Conservation (phyloP, 2,888 invertebrate species). For the Pachliopta kotzebuea region DNA sequence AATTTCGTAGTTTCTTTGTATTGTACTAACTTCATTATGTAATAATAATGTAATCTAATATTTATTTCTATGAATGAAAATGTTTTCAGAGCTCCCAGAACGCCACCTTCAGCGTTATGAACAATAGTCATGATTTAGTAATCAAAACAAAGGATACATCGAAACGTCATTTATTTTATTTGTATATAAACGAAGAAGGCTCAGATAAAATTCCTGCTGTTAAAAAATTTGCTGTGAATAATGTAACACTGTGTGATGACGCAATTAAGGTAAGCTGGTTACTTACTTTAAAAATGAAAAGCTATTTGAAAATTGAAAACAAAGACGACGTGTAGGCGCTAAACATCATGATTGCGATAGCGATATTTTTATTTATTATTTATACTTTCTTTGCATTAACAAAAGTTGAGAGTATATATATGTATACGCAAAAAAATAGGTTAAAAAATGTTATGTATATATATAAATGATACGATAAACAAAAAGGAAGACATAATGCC, state of each 20-base stretch:
- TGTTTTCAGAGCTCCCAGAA: conserved; percentile 47
- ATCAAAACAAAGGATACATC: conserved; percentile 48
- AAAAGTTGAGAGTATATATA: too few species aligned
- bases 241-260: conserved; percentile 56
- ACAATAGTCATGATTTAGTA: conserved; percentile 43
- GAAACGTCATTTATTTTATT: conserved; percentile 48
- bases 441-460: too few species aligned
- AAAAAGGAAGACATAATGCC: too few species aligned
- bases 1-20: neutral
- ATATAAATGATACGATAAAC: too few species aligned
- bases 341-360: neutral
- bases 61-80: neutral
- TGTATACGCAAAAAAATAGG: too few species aligned
- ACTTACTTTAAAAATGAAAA: too few species aligned
- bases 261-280: conserved; percentile 52
- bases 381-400: too few species aligned
- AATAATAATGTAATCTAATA: neutral
- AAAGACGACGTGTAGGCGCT: neutral
- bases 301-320: neutral
- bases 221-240: conserved; percentile 50
- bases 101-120: conserved; percentile 38
- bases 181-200: conserved; percentile 40
- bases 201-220: conserved; percentile 46
- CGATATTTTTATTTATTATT: too few species aligned
- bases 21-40: neutral